Percentiles rank a stretch among this genome's conserved stretches.
Conservation (phyloP, 2,888 invertebrate genomes). For the Alloplasta piceator region DNA sequence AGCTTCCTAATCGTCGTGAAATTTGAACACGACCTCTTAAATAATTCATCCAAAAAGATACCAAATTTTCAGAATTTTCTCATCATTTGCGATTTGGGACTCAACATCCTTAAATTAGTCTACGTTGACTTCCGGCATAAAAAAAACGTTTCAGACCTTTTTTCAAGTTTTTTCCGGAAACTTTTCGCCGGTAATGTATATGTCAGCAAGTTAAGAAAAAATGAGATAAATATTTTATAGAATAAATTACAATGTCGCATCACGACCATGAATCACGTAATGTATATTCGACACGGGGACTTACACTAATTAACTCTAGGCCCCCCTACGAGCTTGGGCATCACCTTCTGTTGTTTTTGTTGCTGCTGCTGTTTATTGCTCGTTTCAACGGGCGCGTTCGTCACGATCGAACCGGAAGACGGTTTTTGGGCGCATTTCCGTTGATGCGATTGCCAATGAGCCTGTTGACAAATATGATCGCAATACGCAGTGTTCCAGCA, state of each 20-base stretch:
- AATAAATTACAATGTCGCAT: slow-evolving; percentile 50
- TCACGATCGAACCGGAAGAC: slow-evolving; percentile 63
- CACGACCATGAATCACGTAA: slow-evolving; percentile 36
- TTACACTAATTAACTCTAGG: slow-evolving; percentile 67
- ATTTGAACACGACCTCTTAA: too few species aligned
- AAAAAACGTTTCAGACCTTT: too few species aligned
- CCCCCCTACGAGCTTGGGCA: slow-evolving; percentile 69
- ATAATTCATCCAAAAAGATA: too few species aligned
- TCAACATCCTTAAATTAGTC: too few species aligned
- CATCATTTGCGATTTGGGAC: too few species aligned
- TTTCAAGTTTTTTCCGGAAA: too few species aligned
- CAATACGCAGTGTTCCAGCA: slow-evolving; percentile 99
- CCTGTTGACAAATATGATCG: slow-evolving; percentile 93
- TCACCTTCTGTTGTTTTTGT: slow-evolving; percentile 58
- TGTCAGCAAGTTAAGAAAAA: background rate
- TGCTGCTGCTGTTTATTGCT: slow-evolving; percentile 31
- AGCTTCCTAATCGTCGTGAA: too few species aligned
- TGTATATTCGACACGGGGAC: slow-evolving; percentile 56
- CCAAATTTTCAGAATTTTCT: too few species aligned
- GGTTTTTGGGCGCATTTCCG: slow-evolving; percentile 85
- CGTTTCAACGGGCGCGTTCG: slow-evolving; percentile 15
- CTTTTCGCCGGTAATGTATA: too few species aligned
- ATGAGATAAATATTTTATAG: slow-evolving; percentile 1
- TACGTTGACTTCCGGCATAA: too few species aligned
- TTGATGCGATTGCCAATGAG: slow-evolving; percentile 93